These are phyloP conservation scores for Poecilobothrus nobilitatus DNA, from an alignment of 2,888 invertebrate species.

Conservation along the genomic window DNA sequence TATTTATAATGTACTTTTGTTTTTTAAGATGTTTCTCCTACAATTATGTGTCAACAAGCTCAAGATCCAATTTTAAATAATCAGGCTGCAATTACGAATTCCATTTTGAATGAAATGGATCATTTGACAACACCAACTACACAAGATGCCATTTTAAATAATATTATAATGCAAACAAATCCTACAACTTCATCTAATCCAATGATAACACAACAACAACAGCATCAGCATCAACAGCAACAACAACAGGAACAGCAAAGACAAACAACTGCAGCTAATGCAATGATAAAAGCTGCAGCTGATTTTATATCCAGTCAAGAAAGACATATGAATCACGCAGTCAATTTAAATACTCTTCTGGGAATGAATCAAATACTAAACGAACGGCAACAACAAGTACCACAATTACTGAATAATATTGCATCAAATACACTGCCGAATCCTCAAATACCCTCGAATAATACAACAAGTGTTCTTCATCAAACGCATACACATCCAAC, in stretches of 20 bases:
- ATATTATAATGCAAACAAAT: constrained; percentile 37
- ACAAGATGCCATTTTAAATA: constrained; percentile 39
- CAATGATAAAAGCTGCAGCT: constrained; percentile 61
- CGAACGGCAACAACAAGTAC: constrained; percentile 22
- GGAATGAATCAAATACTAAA: constrained; percentile 21
- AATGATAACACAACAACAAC: constrained; percentile 15
- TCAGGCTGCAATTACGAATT: constrained; percentile 40
- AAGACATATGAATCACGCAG: constrained; percentile 49
- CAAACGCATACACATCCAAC: constrained; percentile 2
- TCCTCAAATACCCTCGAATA: constrained; percentile 15
- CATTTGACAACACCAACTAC: constrained; percentile 36
- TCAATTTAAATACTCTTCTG: constrained; percentile 24
- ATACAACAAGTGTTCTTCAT: constrained; percentile 18
- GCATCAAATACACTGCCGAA: constrained; percentile 18
- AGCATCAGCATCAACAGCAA: constrained; percentile 19
- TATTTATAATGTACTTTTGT: constrained; percentile 30
- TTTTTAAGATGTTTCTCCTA: constrained; percentile 33
- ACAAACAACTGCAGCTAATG: constrained; percentile 45
- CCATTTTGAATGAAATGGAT: constrained; percentile 39
- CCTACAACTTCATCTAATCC: constrained; percentile 30
- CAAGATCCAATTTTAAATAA: constrained; percentile 27
- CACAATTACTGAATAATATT: constrained; percentile 25
- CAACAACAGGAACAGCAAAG: constrained; percentile 33
- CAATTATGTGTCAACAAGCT: constrained; percentile 30
- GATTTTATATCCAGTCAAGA: constrained; percentile 59